Conservation (phyloP, 2,888 invertebrate species). For the Exephanes ischioxanthus region DNA sequence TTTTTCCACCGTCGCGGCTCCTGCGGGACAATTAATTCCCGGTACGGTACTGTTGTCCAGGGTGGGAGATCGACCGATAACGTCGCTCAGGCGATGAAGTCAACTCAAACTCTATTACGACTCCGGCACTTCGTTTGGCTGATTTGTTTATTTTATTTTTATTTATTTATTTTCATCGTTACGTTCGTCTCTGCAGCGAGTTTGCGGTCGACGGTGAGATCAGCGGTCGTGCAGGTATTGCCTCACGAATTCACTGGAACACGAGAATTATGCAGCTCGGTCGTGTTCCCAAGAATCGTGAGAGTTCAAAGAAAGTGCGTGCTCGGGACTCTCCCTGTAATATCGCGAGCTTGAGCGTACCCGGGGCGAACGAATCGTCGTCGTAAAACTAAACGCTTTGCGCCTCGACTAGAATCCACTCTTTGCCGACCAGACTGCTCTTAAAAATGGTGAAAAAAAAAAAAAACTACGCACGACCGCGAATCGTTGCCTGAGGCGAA, state of each 20-base stretch:
- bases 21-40: not conserved
- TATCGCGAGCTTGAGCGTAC: slow-evolving; percentile 21
- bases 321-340: slow-evolving; percentile 43
- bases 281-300: slow-evolving; percentile 39
- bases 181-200: slow-evolving; percentile 31
- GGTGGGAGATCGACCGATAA: not conserved
- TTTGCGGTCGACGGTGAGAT: slow-evolving; percentile 22
- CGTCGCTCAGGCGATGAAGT: not conserved
- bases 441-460: not conserved
- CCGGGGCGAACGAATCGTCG: slow-evolving; percentile 8
- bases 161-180: not conserved
- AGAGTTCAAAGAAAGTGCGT: slow-evolving; percentile 62
- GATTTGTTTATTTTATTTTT: not conserved
- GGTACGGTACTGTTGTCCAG: not conserved
- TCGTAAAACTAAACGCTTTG: not conserved
- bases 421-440: not conserved
- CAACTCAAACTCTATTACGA: not conserved
- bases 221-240: slow-evolving; percentile 36
- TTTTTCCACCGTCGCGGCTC: not conserved
- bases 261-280: slow-evolving; percentile 57
- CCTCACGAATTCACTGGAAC: slow-evolving; percentile 57
- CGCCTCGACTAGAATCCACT: not conserved
- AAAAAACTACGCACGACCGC: not conserved
- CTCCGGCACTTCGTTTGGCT: not conserved
- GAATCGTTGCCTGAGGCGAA: not conserved